Conservation (phyloP, 2,888 invertebrate genomes). For the Agapostemon virescens region DNA sequence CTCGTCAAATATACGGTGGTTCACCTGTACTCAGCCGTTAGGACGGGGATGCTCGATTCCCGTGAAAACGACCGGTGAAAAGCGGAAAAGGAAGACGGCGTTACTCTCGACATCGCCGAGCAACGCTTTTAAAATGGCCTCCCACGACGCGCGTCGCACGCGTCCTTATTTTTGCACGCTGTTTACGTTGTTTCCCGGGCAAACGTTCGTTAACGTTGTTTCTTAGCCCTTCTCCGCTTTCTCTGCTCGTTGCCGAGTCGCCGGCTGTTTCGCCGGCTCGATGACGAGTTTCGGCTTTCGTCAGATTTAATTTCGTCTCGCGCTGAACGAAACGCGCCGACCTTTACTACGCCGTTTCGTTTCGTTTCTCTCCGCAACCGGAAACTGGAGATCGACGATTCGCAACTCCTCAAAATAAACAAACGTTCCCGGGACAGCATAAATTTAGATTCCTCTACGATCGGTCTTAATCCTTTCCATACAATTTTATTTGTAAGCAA, state of each 20-base stretch:
- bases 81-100: not conserved
- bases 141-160: not conserved
- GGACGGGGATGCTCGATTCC: not conserved
- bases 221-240: not conserved
- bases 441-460: too few species aligned
- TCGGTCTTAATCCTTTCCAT: too few species aligned
- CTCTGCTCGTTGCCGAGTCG: not conserved
- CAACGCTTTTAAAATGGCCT: not conserved
- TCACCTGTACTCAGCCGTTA: too few species aligned
- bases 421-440: too few species aligned
- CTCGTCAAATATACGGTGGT: not conserved
- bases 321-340: not conserved
- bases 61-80: not conserved
- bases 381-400: not conserved
- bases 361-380: not conserved
- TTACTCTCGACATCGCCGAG: not conserved
- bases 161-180: conserved; percentile 18
- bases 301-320: conserved; percentile 23
- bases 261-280: not conserved
- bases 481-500: too few species aligned
- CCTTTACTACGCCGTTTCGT: not conserved
- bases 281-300: conserved; percentile 11
- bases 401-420: not conserved
- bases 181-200: conserved; percentile 16
- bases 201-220: conserved; percentile 38